Evolutionary conservation across 2,888 invertebrate genomes (phyloP).

Genomic region (Epiblema foenella): DNA sequence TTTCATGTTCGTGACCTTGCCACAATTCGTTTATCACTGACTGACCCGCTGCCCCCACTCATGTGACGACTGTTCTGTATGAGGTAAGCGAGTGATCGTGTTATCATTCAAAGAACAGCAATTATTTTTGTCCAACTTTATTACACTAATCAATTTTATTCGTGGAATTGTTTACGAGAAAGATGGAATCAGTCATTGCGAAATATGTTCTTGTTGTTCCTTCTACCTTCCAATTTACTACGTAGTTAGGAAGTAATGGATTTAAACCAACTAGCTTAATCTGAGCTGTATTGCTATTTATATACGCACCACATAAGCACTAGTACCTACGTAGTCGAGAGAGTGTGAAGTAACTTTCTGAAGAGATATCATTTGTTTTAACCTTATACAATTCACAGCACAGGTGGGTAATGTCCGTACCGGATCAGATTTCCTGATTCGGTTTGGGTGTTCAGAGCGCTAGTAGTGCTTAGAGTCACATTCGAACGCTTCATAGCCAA

Average conservation of each 20-base stretch:
- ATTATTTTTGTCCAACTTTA: conserved; percentile 19
- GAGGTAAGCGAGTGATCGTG: conserved; percentile 49
- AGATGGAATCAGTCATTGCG: background rate
- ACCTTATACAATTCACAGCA: too few species aligned
- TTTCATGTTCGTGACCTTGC: conserved; percentile 66
- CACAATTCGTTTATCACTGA: conserved; percentile 63
- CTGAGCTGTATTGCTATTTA: background rate
- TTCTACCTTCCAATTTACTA: background rate
- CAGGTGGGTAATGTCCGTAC: too few species aligned
- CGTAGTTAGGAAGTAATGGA: background rate
- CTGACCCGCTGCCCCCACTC: conserved; percentile 57
- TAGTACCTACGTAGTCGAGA: too few species aligned
- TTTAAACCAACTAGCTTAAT: background rate
- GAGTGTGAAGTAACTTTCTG: too few species aligned
- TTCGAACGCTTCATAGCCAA: too few species aligned
- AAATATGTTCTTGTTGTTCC: background rate
- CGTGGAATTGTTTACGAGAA: background rate
- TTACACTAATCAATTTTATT: conserved; percentile 5
- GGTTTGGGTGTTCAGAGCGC: too few species aligned
- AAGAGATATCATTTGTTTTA: too few species aligned
- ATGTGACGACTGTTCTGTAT: conserved; percentile 46
- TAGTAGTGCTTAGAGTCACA: too few species aligned
- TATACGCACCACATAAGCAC: too few species aligned
- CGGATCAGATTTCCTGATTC: too few species aligned
- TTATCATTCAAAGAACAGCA: conserved; percentile 53